Conservation (phyloP, 2,113 vertebrate genomes). For the Candoia aspera region DNA sequence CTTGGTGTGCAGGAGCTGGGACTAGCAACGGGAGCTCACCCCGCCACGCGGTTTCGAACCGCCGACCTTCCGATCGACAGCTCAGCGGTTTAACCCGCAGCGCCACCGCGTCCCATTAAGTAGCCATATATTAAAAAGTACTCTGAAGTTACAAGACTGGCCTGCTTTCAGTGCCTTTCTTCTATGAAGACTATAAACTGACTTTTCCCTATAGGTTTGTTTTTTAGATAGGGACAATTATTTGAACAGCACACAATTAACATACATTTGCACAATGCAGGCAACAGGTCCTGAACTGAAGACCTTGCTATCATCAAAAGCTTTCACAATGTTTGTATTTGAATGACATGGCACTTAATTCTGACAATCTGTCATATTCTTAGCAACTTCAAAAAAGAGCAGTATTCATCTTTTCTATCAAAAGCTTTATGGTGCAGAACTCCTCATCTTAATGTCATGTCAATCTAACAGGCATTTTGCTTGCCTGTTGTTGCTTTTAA, state of each 20-base stretch:
- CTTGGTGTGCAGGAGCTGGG: no score
- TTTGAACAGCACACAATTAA: conserved; percentile 32
- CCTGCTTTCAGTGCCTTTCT: not conserved
- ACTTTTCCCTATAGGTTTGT: conserved; percentile 19
- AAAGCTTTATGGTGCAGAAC: conserved; percentile 68
- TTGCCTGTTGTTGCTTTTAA: conserved; percentile 56
- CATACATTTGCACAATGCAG: not conserved
- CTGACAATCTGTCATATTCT: conserved; percentile 68
- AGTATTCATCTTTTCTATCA: conserved; percentile 64
- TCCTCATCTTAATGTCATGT: conserved; percentile 64
- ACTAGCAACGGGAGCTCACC: no score
- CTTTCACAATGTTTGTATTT: conserved; percentile 48
- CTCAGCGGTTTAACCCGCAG: no score
- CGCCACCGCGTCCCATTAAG: no score
- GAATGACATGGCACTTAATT: conserved; percentile 62
- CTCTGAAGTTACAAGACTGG: not conserved
- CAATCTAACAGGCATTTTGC: conserved; percentile 57
- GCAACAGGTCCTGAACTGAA: conserved; percentile 46
- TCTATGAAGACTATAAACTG: not conserved
- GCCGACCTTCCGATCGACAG: no score
- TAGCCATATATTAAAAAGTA: conserved; percentile 16
- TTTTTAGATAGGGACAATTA: conserved; percentile 11
- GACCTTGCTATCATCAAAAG: conserved; percentile 34
- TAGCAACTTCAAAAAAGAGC: conserved; percentile 51
- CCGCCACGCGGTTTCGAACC: no score